Evolutionary conservation across 2,113 vertebrate species (phyloP).

Genomic region (Phyllopteryx taeniolatus): DNA sequence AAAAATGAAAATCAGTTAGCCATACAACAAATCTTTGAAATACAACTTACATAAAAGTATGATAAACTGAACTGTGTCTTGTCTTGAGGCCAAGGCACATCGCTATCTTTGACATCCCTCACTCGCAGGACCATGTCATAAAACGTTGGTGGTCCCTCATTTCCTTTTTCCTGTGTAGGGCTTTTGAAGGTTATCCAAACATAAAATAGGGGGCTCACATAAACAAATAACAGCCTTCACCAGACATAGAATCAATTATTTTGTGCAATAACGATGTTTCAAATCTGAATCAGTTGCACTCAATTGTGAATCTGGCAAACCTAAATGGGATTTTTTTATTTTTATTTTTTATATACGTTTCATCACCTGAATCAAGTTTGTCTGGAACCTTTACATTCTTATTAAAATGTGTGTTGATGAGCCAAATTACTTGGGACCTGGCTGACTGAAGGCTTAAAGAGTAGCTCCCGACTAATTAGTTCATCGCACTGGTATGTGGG

Average conservation of each 20-base stretch:
- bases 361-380: background rate
- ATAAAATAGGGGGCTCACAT: slow-evolving; percentile 56
- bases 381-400: background rate
- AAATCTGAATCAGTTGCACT: slow-evolving; percentile 19
- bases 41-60: background rate
- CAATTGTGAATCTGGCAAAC: slow-evolving; percentile 6
- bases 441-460: background rate
- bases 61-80: slow-evolving; percentile 17
- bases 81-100: slow-evolving; percentile 10
- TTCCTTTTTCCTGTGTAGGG: slow-evolving; percentile 55
- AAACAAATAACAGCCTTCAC: slow-evolving; percentile 70
- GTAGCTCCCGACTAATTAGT: slow-evolving; percentile 9
- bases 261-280: slow-evolving; percentile 36
- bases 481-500: background rate
- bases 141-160: slow-evolving; percentile 65
- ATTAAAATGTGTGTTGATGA: background rate
- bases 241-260: slow-evolving; percentile 49
- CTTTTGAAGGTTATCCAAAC: slow-evolving; percentile 61
- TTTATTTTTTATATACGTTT: background rate
- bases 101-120: slow-evolving; percentile 34
- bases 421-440: background rate
- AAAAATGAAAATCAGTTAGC: background rate
- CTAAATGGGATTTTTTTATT: background rate
- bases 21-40: no score
- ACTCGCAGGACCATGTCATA: slow-evolving; percentile 17